Percentiles rank a stretch among this genome's conserved stretches.
Conservation (phyloP, 2,888 invertebrate genomes). For the Pycnomerus fuliginosus region DNA sequence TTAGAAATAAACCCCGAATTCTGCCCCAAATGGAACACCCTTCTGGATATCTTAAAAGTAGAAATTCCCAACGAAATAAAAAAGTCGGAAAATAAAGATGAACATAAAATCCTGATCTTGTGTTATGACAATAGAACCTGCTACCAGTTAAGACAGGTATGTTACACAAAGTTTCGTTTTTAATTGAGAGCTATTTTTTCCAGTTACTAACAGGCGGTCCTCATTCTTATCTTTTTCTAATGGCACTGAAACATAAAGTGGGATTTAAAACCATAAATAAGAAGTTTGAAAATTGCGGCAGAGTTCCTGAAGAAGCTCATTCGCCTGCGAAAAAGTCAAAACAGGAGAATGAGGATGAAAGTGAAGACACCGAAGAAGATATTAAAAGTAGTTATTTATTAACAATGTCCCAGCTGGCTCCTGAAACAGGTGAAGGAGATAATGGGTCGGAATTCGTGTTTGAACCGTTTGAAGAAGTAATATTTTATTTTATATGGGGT, state of each 20-base stretch:
- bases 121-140: conserved; percentile 84
- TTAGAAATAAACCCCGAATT: conserved; percentile 78
- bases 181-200: conserved; percentile 20
- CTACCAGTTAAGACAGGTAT: conserved; percentile 69
- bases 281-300: conserved; percentile 47
- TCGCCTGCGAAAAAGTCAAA: conserved; percentile 28
- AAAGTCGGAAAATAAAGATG: conserved; percentile 50
- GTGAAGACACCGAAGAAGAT: conserved; percentile 54
- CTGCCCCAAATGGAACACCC: conserved; percentile 86
- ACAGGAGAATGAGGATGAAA: conserved; percentile 49
- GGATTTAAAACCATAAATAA: conserved; percentile 60
- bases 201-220: conserved; percentile 64
- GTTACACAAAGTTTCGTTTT: conserved; percentile 5
- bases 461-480: conserved; percentile 65
- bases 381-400: conserved; percentile 66
- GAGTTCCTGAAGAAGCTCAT: conserved; percentile 34
- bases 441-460: conserved; percentile 57
- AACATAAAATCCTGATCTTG: conserved; percentile 78
- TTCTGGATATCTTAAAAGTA: conserved; percentile 73
- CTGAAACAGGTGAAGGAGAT: conserved; percentile 34
- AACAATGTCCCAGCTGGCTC: conserved; percentile 63
- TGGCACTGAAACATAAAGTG: conserved; percentile 61
- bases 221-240: conserved; percentile 63
- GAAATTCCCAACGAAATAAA: conserved; percentile 80
- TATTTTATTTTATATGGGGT: not conserved